These are phyloP conservation scores for Agrotis segetum DNA, from an alignment of 2,888 invertebrate genomes.

Conservation along the genomic window DNA sequence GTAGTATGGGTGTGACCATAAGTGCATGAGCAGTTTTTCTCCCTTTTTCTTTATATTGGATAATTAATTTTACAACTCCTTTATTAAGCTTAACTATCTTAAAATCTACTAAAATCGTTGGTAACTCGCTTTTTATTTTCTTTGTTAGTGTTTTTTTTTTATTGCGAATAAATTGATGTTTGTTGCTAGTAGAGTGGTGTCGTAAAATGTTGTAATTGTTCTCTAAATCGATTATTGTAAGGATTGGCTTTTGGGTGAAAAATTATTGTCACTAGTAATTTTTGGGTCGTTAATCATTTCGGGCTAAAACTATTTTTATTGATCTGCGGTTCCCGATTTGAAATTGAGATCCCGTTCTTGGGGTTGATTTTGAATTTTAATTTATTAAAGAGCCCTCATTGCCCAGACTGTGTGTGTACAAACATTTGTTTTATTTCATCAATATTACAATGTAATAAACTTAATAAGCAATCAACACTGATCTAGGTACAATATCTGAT, in stretches of 20 bases:
- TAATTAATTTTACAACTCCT: slow-evolving; percentile 88
- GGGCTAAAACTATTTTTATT: neutral
- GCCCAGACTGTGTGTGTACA: too few species aligned
- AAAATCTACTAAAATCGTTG: slow-evolving; percentile 78
- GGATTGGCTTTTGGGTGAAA: slow-evolving; percentile 36
- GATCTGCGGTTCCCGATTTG: neutral
- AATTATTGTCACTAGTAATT: slow-evolving; percentile 20
- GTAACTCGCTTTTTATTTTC: slow-evolving; percentile 70
- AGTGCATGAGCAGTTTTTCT: slow-evolving; percentile 67
- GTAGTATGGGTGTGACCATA: too few species aligned
- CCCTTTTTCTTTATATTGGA: slow-evolving; percentile 67
- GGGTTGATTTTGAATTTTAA: neutral
- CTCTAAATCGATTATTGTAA: slow-evolving; percentile 58
- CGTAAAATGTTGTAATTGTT: slow-evolving; percentile 65
- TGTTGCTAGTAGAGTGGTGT: slow-evolving; percentile 57
- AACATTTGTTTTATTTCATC: neutral
- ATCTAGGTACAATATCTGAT: too few species aligned
- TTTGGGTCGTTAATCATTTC: slow-evolving; percentile 13
- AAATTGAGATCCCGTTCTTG: neutral
- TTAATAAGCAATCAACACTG: too few species aligned
- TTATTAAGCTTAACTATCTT: slow-evolving; percentile 83
- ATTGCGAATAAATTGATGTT: slow-evolving; percentile 84
- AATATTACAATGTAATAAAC: too few species aligned
- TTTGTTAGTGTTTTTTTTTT: slow-evolving; percentile 72
- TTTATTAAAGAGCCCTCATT: neutral